Conservation (phyloP, 92 coral and sea anemone species). For the Actinostola sp. region DNA sequence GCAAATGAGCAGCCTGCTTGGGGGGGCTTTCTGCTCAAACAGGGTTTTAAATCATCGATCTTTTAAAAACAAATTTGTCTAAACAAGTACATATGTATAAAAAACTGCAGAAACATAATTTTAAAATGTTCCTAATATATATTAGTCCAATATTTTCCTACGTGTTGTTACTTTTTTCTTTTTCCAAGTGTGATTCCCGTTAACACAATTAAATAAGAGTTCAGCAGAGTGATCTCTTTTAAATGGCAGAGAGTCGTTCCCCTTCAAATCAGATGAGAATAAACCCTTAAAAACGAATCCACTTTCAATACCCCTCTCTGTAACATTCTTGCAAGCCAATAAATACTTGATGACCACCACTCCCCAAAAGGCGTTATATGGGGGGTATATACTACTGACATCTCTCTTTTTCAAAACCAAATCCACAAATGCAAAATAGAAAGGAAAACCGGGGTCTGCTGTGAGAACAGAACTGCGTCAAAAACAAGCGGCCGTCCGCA, state of each 20-base stretch:
- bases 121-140: slow-evolving; percentile 41
- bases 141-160: slow-evolving; percentile 33
- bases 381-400: too few species aligned
- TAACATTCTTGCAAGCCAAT: neutral
- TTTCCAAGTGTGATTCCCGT: neutral
- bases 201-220: neutral
- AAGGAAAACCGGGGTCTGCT: neutral
- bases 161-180: slow-evolving; percentile 4
- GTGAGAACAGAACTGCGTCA: slow-evolving; percentile 4
- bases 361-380: neutral
- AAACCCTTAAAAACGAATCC: neutral
- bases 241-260: neutral
- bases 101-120: slow-evolving; percentile 35
- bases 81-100: slow-evolving; percentile 19
- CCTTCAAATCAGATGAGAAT: neutral
- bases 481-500: neutral
- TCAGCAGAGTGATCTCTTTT: neutral
- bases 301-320: neutral
- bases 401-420: neutral
- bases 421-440: neutral
- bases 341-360: slow-evolving; percentile 3
- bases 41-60: slow-evolving; percentile 17
- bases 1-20: slow-evolving; percentile 34
- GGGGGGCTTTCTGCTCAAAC: slow-evolving; percentile 13
- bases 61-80: slow-evolving; percentile 18